Conservation (phyloP, 2,113 vertebrate genomes). For the Phalacrocorax brasilianus region DNA sequence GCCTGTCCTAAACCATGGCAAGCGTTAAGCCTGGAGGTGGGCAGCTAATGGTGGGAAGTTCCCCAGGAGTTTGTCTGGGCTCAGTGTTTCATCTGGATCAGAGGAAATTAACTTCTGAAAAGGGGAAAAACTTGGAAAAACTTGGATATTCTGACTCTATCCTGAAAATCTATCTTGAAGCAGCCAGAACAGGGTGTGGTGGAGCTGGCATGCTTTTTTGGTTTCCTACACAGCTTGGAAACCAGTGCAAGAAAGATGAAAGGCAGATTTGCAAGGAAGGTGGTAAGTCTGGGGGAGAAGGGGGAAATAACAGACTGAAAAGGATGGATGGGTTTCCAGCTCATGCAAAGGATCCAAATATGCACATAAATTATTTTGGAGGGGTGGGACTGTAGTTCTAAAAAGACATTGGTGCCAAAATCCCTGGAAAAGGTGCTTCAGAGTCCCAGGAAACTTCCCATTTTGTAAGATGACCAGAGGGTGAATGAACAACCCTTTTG, state of each 20-base stretch:
- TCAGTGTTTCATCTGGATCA: background rate
- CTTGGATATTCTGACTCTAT: background rate
- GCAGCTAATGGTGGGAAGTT: background rate
- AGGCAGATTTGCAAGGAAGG: constrained; percentile 18
- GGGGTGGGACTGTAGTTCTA: background rate
- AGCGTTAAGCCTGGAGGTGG: background rate
- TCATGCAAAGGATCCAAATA: background rate
- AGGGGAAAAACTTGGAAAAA: background rate
- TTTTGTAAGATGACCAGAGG: background rate
- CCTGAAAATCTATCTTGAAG: background rate
- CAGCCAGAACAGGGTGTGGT: background rate
- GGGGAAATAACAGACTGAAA: background rate
- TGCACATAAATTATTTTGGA: background rate
- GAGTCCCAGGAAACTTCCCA: background rate
- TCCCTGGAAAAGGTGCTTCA: background rate
- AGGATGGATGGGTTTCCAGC: background rate
- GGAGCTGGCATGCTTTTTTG: background rate
- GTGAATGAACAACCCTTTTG: background rate
- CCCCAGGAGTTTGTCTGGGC: background rate
- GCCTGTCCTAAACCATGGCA: background rate
- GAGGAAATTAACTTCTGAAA: background rate
- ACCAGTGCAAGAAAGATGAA: background rate
- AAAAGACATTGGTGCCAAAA: background rate
- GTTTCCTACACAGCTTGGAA: constrained; percentile 18
- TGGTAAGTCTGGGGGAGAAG: background rate